Conservation (phyloP, 1,140 invertebrate species). For the Drosophila mojavensis region DNA sequence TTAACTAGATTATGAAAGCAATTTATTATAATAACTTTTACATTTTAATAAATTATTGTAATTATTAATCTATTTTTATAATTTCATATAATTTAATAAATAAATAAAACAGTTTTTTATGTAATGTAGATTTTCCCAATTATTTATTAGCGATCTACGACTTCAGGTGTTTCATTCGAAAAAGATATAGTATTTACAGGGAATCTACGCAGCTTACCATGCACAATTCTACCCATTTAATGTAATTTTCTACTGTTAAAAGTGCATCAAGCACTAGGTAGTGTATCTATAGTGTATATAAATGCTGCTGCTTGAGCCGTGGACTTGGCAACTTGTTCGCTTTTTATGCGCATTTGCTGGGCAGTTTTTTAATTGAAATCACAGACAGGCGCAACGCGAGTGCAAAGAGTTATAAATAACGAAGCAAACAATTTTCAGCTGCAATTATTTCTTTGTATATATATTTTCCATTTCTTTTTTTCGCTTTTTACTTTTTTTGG, state of each 20-base stretch:
- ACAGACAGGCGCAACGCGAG: slow-evolving; percentile 47
- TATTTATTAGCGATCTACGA: no score
- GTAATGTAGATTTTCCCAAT: no score
- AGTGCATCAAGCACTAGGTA: slow-evolving; percentile 36
- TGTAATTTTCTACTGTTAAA: slow-evolving; percentile 54
- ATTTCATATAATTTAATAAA: no score
- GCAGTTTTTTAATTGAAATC: slow-evolving; percentile 77
- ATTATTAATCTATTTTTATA: no score
- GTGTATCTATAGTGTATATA: slow-evolving; percentile 32
- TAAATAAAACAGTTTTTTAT: no score
- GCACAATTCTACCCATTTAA: slow-evolving; percentile 14
- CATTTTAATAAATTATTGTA: no score
- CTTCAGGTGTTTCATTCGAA: background rate
- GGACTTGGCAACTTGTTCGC: slow-evolving; percentile 9
- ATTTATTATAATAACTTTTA: no score
- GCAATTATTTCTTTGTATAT: slow-evolving; percentile 63
- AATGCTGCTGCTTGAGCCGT: background rate
- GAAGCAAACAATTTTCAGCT: slow-evolving; percentile 37
- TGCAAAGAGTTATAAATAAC: slow-evolving; percentile 60
- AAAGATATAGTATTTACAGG: background rate
- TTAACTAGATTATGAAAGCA: no score
- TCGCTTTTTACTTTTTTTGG: background rate
- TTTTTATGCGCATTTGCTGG: slow-evolving; percentile 57
- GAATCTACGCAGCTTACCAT: background rate
- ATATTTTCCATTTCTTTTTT: background rate